Evolutionary conservation across 2,797 vertebrate species (phyloP).

Genomic region (Glossophaga mutica): DNA sequence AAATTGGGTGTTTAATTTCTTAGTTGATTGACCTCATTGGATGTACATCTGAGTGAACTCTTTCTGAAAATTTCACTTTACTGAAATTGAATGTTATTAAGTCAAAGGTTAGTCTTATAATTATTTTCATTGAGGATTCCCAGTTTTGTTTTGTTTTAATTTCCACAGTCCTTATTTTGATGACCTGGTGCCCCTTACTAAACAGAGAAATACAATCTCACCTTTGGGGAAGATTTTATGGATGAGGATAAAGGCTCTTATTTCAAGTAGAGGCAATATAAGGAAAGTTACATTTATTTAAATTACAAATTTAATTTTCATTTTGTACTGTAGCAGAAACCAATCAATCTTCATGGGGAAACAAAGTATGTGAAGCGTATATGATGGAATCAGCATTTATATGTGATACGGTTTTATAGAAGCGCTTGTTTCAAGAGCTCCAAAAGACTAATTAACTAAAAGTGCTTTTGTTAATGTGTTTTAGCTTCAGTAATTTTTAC

Average conservation of each 20-base stretch:
- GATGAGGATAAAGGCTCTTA: background rate
- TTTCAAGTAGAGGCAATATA: background rate
- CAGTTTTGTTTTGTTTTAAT: background rate
- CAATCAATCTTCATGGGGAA: slow-evolving; percentile 42
- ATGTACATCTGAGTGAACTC: background rate
- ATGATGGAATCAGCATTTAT: slow-evolving; percentile 33
- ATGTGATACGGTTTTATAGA: background rate
- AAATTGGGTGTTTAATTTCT: background rate
- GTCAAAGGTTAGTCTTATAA: background rate
- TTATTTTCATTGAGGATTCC: background rate
- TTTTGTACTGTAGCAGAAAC: slow-evolving; percentile 28
- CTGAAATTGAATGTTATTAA: background rate
- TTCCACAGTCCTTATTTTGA: background rate
- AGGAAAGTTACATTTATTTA: slow-evolving; percentile 36
- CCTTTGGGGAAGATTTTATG: background rate
- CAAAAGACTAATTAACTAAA: slow-evolving; percentile 18
- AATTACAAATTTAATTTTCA: slow-evolving; percentile 44
- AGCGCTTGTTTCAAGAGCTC: background rate
- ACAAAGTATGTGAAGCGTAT: background rate
- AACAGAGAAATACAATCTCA: background rate
- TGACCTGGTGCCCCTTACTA: background rate
- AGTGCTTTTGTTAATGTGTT: background rate
- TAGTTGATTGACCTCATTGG: background rate
- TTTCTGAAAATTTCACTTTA: background rate
- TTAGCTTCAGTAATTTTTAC: slow-evolving; percentile 16